Base-by-base conservation (phyloP, 2,797 vertebrate species). In the Poeciliopsis presidionis region DNA sequence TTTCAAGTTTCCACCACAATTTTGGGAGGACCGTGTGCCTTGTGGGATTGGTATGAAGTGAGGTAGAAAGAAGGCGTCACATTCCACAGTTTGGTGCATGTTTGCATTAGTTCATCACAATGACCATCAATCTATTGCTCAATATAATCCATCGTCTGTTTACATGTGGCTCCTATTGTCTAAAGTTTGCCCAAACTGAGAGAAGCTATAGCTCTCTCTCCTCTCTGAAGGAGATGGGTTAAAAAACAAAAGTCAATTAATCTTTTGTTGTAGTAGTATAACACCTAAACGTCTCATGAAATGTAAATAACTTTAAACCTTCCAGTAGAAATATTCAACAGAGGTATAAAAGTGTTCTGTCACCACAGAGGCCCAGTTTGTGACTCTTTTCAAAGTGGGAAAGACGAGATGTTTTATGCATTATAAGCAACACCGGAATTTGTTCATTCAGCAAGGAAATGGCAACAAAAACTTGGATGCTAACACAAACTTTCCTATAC, bases 61-160 rank as follows among this genome's bases (percentile, higher is more conserved):
- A 91, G 85, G 87, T 95, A 82, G 88, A 89, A 94, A 84, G 81
- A 84, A 93, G 90, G 95, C 95, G 95, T 92, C 88, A 96, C 94
- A 96, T 96, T 96, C 95, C 96, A 93, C 95, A 95, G 93, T 89
- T 92, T 94, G 94, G 94, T 94, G 95, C 92, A 89, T 87, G 89
- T 92, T 87, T 87, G 76, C 59, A 33, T 75, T 25, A 18, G 30
- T 81, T 80, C 73, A 75, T 86, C 75, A 61, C 73, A 76, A 53
- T 74, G 84, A 82, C 86, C 57, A 86, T 83, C 81, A 77, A 83
- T 86, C 81, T 74, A 57, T 70, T 55, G 51, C 55, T 76, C 74
- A 9, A 69, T 81, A 12, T 69, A 59, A 69, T 30, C 25, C n/a
- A 18, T 0, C 7, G 46, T 55, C 53, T 67, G 74, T 69, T 46